phyloP scores from a whole-genome alignment of 2,797 vertebrate species.

The Cygnus olor region DNA sequence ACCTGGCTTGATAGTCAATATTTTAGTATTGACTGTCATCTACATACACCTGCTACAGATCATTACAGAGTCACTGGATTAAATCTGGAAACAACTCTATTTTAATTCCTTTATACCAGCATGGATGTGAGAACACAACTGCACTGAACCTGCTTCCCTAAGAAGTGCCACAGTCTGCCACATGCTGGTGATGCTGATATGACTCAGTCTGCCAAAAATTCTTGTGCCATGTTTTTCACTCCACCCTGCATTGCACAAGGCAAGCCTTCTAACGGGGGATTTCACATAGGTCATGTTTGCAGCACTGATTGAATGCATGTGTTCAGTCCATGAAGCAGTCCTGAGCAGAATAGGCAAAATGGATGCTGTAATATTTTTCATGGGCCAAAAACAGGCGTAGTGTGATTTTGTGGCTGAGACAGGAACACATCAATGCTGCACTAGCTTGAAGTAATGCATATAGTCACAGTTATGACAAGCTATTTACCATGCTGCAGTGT shows the following conservation, averaged over 20 bases:
- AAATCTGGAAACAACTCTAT: neutral
- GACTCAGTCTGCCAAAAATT: neutral
- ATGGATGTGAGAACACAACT: neutral
- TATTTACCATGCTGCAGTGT: neutral
- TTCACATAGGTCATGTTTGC: neutral
- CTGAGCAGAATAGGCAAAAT: neutral
- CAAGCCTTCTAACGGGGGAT: neutral
- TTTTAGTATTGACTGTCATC: neutral
- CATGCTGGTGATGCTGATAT: neutral
- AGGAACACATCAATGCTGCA: neutral
- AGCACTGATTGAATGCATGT: neutral
- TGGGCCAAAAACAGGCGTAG: neutral
- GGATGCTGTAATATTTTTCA: neutral
- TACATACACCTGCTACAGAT: neutral
- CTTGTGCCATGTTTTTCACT: neutral
- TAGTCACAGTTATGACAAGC: neutral
- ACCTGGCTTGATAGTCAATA: neutral
- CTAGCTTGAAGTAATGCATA: neutral
- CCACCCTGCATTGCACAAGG: fast-evolving
- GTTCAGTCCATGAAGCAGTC: neutral
- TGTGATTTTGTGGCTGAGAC: neutral
- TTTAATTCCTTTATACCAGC: neutral
- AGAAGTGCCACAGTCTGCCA: neutral
- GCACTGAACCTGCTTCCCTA: neutral
- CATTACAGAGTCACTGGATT: neutral